Percentiles rank a stretch among this genome's conserved stretches.
These are phyloP conservation scores for Ormyrus nitidulus DNA, from an alignment of 2,888 invertebrate species.

Conservation along the genomic window DNA sequence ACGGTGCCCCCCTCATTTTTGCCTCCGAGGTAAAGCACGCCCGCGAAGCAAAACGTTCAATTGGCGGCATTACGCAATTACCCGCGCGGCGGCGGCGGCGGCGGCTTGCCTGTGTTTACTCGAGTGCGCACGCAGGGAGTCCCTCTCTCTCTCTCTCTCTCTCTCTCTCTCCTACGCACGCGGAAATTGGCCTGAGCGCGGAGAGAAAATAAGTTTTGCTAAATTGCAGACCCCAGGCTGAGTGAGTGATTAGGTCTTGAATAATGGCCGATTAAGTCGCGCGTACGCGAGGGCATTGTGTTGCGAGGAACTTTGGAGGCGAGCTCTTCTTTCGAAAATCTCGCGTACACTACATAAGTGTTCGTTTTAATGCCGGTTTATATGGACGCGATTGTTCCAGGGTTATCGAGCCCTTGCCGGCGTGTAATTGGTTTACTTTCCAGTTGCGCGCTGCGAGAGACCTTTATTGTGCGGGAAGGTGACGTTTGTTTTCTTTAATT, in stretches of 20 bases:
- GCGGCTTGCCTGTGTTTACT: no score
- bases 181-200: slow-evolving; percentile 21
- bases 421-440: no score
- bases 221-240: slow-evolving; percentile 36
- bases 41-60: slow-evolving; percentile 38
- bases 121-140: neutral
- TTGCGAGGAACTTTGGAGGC: no score
- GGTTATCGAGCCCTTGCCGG: no score
- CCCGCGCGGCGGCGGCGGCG: neutral
- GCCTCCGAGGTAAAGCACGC: neutral
- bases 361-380: no score
- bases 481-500: no score
- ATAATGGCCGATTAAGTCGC: slow-evolving; percentile 38
- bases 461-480: no score
- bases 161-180: slow-evolving; percentile 31
- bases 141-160: slow-evolving; percentile 46
- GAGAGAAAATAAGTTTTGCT: slow-evolving; percentile 26
- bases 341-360: no score
- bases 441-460: no score
- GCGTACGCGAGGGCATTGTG: neutral
- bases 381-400: no score
- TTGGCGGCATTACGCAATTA: slow-evolving; percentile 53
- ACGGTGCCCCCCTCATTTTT: no score
- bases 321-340: no score
- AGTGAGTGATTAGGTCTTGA: slow-evolving; percentile 39